phyloP scores from a whole-genome alignment of 1,140 invertebrate species.

The Drosophila triauraria region DNA sequence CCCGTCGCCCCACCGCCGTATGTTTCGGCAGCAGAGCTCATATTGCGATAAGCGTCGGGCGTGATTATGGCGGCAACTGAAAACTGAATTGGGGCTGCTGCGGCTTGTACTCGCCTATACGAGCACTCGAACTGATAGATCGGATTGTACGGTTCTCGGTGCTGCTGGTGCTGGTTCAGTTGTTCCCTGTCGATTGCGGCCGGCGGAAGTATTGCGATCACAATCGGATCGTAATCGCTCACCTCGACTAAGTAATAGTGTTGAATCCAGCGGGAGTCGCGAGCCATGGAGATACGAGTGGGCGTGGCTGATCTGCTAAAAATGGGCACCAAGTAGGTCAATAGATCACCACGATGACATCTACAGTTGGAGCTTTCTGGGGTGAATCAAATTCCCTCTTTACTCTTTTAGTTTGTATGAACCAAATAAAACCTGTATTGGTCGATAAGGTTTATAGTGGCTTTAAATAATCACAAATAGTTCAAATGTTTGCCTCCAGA shows the following conservation, averaged over 20 bases:
- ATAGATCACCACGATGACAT: conserved; percentile 46
- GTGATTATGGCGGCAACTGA: conserved; percentile 65
- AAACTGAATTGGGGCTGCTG: conserved; percentile 62
- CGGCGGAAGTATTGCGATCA: conserved; percentile 51
- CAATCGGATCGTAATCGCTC: neutral
- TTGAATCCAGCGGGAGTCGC: neutral
- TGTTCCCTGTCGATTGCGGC: conserved; percentile 56
- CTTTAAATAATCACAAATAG: conserved; percentile 29
- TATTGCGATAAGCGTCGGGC: conserved; percentile 59
- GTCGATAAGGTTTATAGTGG: conserved; percentile 17
- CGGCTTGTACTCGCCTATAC: conserved; percentile 9
- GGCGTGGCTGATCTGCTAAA: conserved; percentile 62
- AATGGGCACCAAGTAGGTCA: conserved; percentile 68
- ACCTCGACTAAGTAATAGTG: neutral
- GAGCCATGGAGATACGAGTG: conserved; percentile 55
- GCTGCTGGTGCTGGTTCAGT: conserved; percentile 38
- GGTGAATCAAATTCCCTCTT: neutral
- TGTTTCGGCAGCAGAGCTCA: conserved; percentile 30
- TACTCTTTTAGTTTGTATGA: neutral
- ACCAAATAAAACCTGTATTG: no score
- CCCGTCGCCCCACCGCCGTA: conserved; percentile 7
- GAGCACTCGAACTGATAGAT: conserved; percentile 39
- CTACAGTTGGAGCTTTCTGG: neutral
- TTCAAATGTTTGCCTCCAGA: conserved; percentile 1
- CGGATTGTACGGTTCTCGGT: conserved; percentile 25